Conservation (phyloP, 2,113 vertebrate genomes). For the Lamprologus lemairii region DNA sequence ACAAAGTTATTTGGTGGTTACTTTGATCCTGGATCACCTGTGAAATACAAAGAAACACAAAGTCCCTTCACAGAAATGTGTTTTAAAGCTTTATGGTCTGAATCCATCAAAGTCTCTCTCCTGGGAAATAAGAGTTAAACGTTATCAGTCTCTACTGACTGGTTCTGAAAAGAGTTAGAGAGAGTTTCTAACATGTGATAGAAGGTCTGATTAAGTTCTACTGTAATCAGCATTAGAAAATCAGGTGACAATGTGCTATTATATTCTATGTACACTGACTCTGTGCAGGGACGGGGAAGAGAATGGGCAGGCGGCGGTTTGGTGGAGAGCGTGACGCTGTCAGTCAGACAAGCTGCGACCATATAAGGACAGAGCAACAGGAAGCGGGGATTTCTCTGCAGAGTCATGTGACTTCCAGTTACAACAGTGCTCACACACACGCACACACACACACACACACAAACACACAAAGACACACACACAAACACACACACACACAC, state of each 20-base stretch:
- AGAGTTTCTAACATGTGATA: not conserved
- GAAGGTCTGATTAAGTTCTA: accelerated
- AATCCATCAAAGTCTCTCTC: not conserved
- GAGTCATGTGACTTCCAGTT: constrained; percentile 41
- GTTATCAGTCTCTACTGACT: not conserved
- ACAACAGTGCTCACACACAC: not conserved
- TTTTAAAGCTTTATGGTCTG: not conserved
- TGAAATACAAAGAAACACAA: not conserved
- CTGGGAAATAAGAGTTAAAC: not conserved
- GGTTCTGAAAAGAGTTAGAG: not conserved
- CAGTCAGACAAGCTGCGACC: not conserved
- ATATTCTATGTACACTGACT: not conserved
- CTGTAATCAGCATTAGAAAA: not conserved
- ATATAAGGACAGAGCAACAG: constrained; percentile 31
- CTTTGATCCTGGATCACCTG: not conserved
- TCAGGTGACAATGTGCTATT: not conserved
- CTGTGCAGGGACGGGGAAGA: not conserved
- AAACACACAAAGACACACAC: not conserved
- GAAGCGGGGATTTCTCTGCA: constrained; percentile 33
- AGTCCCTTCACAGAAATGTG: not conserved
- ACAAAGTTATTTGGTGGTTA: not conserved
- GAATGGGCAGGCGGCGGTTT: not conserved
- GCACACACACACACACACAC: not conserved
- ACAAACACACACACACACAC: not conserved
- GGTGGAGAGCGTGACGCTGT: not conserved